Evolutionary conservation across 2,888 invertebrate genomes (phyloP), one percentile per base, ranked within the genome.

Genomic region (Elmis aenea): DNA sequence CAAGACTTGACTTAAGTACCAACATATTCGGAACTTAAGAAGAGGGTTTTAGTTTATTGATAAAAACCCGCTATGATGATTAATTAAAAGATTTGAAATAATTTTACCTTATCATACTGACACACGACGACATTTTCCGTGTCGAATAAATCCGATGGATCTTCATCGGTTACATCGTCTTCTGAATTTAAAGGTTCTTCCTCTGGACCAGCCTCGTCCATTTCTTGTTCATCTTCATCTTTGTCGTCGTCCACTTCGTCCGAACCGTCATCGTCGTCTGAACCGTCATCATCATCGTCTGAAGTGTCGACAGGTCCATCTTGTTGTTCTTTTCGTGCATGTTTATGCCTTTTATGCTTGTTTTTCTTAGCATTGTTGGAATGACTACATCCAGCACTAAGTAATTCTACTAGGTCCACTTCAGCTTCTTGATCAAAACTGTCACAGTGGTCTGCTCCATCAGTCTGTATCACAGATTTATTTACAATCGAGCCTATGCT

Each of bases 91-190:
- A 24, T 6, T 9, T 3, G 15, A 10, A 8, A 34, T n/a, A 24
- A 13, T 24, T 5, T 50, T 66, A 89, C 90, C 78, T 99, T 99
- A 72, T 99, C 99, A 72, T 97, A 99, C 70, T 99, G 99, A 68
- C 99, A 99, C 40, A 99, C 97, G 44, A 99, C 93, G 38, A 99
- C 96, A 75, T 99, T 97, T 55, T 99, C 97, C 23, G 97, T 95
- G 58, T 99, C 97, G 72, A 97, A 99, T 64, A 97, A 77, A 67
- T 96, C 95, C 45, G 84, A 77, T 0, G 91, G 85, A 62, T 94
- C 90, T 59, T 95, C 96, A 64, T 96, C 96, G 28, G 95, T 95
- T 3, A 96, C 94, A 71, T 97, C 96, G 70, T 97, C 97, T 57
- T 84, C 93, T 3, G 94, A 94, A 68, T 96, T 96, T 1, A 97